phyloP scores from a whole-genome alignment of 1,140 invertebrate species.

The Hylaeus volcanicus region DNA sequence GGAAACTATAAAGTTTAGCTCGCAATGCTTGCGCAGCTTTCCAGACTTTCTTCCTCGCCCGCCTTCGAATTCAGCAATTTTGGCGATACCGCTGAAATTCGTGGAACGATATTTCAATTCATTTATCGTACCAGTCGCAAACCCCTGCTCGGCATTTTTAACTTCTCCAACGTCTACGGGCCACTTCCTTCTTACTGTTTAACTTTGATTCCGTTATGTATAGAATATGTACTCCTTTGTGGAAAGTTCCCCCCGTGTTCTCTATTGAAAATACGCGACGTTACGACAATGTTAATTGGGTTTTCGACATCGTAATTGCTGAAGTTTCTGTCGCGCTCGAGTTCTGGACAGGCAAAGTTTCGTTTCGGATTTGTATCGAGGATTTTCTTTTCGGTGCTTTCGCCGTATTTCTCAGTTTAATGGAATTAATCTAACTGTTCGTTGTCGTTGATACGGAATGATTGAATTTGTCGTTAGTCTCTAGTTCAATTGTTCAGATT shows the following conservation, averaged over 20 bases:
- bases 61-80: background rate
- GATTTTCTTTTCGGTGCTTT: slow-evolving; percentile 21
- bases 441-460: background rate
- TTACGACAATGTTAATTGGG: slow-evolving; percentile 27
- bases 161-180: background rate
- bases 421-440: background rate
- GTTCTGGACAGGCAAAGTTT: slow-evolving; percentile 49
- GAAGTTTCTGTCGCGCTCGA: slow-evolving; percentile 49
- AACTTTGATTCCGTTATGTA: background rate
- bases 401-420: background rate
- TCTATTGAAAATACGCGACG: slow-evolving; percentile 3
- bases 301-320: slow-evolving; percentile 48
- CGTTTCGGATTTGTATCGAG: slow-evolving; percentile 16
- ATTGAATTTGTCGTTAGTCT: too few relatives aligned
- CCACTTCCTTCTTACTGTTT: background rate
- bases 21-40: background rate
- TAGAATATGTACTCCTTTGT: background rate
- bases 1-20: slow-evolving; percentile 53
- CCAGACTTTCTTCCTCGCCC: background rate
- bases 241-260: slow-evolving; percentile 1
- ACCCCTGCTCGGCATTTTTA: background rate
- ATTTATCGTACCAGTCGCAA: too few relatives aligned
- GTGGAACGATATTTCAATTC: background rate
- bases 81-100: background rate
- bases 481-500: too few relatives aligned